phyloP scores from a whole-genome alignment of 1,140 invertebrate genomes.

The Mactra quadrangularis region DNA sequence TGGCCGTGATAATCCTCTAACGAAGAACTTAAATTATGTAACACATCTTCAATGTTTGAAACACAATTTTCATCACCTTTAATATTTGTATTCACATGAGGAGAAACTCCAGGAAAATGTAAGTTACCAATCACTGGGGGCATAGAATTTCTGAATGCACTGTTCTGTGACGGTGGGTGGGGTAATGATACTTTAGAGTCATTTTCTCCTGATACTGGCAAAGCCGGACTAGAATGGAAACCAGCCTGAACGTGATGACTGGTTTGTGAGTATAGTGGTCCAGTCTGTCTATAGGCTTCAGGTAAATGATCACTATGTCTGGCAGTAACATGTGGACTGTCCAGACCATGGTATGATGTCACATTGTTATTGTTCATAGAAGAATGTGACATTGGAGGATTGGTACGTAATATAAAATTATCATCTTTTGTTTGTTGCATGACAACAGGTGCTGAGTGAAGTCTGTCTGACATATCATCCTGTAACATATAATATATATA shows the following conservation, averaged over 20 bases:
- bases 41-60: conserved; percentile 77
- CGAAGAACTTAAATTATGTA: conserved; percentile 76
- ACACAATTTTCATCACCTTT: conserved; percentile 36
- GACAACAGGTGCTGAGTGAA: conserved; percentile 68
- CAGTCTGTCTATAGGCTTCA: conserved; percentile 41
- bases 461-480: conserved; percentile 51
- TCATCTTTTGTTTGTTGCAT: conserved; percentile 74
- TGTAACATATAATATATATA: no score
- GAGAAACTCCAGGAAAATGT: conserved; percentile 45
- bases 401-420: conserved; percentile 73
- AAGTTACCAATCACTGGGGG: conserved; percentile 38
- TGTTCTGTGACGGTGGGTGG: conserved; percentile 47
- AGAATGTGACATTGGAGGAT: conserved; percentile 55
- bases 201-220: conserved; percentile 4
- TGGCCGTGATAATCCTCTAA: conserved; percentile 85
- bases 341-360: conserved; percentile 56
- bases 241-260: conserved; percentile 44
- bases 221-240: conserved; percentile 51
- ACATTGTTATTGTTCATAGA: conserved; percentile 6
- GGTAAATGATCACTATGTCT: conserved; percentile 54
- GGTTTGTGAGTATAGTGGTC: conserved; percentile 39
- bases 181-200: conserved; percentile 26
- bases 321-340: conserved; percentile 45
- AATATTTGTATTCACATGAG: background rate
- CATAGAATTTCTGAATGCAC: conserved; percentile 39